Percentiles rank a stretch among this genome's conserved stretches.
These are phyloP conservation scores for Sebastes steindachneri DNA, from an alignment of 2,797 vertebrate genomes.

Conservation along the genomic window DNA sequence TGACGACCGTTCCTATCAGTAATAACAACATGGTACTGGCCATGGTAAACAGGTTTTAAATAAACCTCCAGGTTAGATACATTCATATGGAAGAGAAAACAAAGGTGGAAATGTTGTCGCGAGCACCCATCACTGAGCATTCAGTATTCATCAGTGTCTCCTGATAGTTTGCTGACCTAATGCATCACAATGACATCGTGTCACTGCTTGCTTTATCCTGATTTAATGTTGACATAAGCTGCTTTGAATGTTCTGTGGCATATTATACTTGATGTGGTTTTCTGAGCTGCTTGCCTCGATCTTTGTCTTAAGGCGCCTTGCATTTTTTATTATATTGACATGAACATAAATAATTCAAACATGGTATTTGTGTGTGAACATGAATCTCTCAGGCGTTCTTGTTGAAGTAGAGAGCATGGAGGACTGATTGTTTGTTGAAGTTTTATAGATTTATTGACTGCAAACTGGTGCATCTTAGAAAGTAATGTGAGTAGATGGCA, in stretches of 20 bases:
- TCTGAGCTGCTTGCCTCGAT: background rate
- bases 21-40: background rate
- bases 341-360: constrained; percentile 34
- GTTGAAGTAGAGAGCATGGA: background rate
- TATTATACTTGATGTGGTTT: background rate
- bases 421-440: background rate
- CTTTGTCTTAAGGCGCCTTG: background rate
- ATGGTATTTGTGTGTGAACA: background rate
- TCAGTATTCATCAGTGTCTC: background rate
- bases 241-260: background rate
- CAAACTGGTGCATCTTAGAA: background rate
- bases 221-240: background rate
- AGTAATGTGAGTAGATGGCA: background rate
- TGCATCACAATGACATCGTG: background rate
- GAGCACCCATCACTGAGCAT: background rate
- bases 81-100: background rate
- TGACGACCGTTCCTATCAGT: background rate
- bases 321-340: constrained; percentile 27
- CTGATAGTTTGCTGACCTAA: background rate
- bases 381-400: background rate
- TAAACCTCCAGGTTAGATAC: background rate
- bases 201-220: background rate
- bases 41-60: background rate
- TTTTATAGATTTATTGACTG: background rate
- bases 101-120: background rate